phyloP scores from a whole-genome alignment of 1,140 invertebrate genomes.

The Drosophila punjabiensis region DNA sequence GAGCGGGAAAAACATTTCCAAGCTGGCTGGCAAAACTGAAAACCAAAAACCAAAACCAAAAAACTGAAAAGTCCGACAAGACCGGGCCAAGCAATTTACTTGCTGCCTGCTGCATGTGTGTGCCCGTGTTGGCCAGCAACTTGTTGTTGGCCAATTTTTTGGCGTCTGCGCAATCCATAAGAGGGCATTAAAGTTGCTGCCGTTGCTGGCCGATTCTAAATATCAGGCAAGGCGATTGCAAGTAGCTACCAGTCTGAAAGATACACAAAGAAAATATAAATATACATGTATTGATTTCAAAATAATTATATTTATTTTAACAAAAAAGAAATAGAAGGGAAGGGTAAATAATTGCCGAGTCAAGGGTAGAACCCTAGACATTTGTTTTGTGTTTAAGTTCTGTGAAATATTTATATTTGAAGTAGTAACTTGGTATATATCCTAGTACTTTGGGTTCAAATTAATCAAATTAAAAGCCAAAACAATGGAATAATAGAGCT shows the following conservation, averaged over 20 bases:
- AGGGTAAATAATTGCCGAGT: not conserved
- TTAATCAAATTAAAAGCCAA: not conserved
- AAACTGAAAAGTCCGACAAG: slow-evolving; percentile 42
- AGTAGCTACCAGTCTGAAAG: slow-evolving; percentile 48
- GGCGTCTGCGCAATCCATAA: slow-evolving; percentile 78
- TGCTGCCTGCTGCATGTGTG: slow-evolving; percentile 20
- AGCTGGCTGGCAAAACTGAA: slow-evolving; percentile 16
- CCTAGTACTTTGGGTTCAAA: not conserved
- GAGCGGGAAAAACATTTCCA: slow-evolving; percentile 54
- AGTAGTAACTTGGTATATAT: not conserved
- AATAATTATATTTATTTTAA: not conserved
- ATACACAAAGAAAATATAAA: slow-evolving; percentile 1
- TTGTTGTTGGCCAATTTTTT: slow-evolving; percentile 76
- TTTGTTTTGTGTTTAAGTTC: not conserved
- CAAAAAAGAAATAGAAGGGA: not conserved
- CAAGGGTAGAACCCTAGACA: not conserved
- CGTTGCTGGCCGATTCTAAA: slow-evolving; percentile 52
- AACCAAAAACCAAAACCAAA: slow-evolving; percentile 5
- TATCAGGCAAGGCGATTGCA: slow-evolving; percentile 65
- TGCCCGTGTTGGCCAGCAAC: slow-evolving; percentile 59
- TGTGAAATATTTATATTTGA: not conserved
- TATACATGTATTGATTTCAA: not conserved
- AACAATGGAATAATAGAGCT: not conserved
- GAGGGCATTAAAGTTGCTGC: slow-evolving; percentile 68
- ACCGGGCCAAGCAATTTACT: slow-evolving; percentile 60